phyloP scores from a whole-genome alignment of 2,888 invertebrate genomes.

The Electrophaes corylata region DNA sequence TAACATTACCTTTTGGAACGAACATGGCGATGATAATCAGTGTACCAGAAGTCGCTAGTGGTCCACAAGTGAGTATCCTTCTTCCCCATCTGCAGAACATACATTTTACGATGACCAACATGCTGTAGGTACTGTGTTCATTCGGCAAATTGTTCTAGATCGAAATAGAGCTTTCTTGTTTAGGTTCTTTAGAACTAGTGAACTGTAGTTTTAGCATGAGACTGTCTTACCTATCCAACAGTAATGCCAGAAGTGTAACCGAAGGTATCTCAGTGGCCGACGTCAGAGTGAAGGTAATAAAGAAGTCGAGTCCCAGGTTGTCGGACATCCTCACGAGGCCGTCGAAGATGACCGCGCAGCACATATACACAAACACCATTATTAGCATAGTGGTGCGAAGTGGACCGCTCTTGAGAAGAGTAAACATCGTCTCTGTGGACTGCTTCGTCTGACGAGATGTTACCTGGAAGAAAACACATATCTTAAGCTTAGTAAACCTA shows the following conservation, averaged over 20 bases:
- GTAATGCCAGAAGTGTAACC: conserved; percentile 64
- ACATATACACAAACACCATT: conserved; percentile 70
- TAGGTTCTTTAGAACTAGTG: too few relatives aligned
- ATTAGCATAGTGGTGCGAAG: conserved; percentile 60
- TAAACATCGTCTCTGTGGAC: conserved; percentile 60
- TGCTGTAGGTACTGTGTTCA: too few relatives aligned
- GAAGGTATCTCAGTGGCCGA: conserved; percentile 79
- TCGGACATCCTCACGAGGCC: conserved; percentile 77
- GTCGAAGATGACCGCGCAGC: conserved; percentile 72
- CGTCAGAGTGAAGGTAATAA: conserved; percentile 73
- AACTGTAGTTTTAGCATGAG: too few relatives aligned
- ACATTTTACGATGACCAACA: not conserved
- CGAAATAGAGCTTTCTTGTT: too few relatives aligned
- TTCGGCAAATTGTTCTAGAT: too few relatives aligned
- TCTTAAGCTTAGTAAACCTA: too few relatives aligned
- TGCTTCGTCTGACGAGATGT: conserved; percentile 60
- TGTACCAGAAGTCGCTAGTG: conserved; percentile 58
- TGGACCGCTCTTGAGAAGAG: conserved; percentile 58
- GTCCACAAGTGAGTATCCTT: conserved; percentile 63
- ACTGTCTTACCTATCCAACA: conserved; percentile 64
- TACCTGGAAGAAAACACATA: conserved; percentile 52
- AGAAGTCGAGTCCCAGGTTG: conserved; percentile 73
- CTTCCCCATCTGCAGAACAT: conserved; percentile 67
- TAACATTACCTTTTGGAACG: conserved; percentile 73
- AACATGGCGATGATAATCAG: conserved; percentile 64